phyloP scores from a whole-genome alignment of 2,888 invertebrate genomes.

The Sicus ferrugineus region DNA sequence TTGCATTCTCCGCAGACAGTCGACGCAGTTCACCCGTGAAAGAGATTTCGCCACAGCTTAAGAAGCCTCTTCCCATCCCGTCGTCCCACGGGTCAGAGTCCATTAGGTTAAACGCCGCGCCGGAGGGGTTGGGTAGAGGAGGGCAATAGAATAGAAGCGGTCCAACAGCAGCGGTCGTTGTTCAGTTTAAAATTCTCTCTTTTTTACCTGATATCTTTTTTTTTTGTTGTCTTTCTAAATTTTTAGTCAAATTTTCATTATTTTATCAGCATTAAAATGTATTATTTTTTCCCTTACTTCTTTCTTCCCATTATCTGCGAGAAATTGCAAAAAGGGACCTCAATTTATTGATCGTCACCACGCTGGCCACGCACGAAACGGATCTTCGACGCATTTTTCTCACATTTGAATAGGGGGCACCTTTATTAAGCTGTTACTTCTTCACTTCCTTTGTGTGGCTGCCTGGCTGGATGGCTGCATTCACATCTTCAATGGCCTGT shows the following conservation, averaged over 20 bases:
- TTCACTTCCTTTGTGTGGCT: slow-evolving; percentile 35
- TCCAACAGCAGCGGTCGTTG: no score
- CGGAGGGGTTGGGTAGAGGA: slow-evolving; percentile 44
- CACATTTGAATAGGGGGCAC: slow-evolving; percentile 39
- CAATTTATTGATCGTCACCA: slow-evolving; percentile 27
- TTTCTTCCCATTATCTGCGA: neutral
- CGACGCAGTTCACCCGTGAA: slow-evolving; percentile 47
- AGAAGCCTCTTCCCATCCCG: slow-evolving; percentile 31
- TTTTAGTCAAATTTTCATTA: slow-evolving; percentile 24
- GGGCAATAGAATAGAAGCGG: no score
- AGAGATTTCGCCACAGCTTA: slow-evolving; percentile 57
- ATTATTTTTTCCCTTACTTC: slow-evolving; percentile 8
- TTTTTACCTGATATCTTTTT: neutral
- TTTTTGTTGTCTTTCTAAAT: neutral
- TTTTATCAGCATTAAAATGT: slow-evolving; percentile 10
- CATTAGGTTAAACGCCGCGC: slow-evolving; percentile 59
- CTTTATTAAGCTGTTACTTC: slow-evolving; percentile 50
- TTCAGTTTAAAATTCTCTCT: neutral
- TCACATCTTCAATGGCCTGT: slow-evolving; percentile 26
- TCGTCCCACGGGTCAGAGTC: slow-evolving; percentile 52
- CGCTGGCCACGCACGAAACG: slow-evolving; percentile 29
- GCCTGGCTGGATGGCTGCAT: slow-evolving; percentile 23
- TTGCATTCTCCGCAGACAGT: neutral
- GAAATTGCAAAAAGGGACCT: slow-evolving; percentile 1
- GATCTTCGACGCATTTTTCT: slow-evolving; percentile 42